Evolutionary conservation across 2,113 vertebrate genomes (phyloP).

Genomic region (Hemicordylus capensis): DNA sequence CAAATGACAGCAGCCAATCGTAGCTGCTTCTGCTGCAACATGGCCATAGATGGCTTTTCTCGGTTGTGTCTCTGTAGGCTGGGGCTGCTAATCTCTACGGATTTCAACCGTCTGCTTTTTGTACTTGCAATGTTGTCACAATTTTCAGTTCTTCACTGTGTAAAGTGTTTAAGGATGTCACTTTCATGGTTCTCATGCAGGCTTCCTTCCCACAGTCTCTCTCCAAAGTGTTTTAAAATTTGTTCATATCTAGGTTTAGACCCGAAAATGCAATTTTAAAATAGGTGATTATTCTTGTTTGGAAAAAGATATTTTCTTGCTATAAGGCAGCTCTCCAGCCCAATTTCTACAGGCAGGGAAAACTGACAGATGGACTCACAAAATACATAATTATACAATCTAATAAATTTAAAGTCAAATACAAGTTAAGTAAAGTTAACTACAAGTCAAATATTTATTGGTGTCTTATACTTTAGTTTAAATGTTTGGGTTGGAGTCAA

Average conservation of each 20-base stretch:
- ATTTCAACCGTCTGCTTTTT: conserved; percentile 31
- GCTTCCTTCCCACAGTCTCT: neutral
- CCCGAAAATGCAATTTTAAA: neutral
- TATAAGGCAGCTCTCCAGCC: neutral
- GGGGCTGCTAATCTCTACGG: conserved; percentile 37
- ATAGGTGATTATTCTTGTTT: neutral
- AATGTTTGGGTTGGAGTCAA: neutral
- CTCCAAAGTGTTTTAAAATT: conserved; percentile 23
- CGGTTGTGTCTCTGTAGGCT: conserved; percentile 21
- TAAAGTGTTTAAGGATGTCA: conserved; percentile 12
- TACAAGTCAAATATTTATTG: conserved; percentile 4
- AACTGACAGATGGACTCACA: neutral
- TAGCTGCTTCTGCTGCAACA: conserved; percentile 49
- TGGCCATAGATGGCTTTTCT: conserved; percentile 81
- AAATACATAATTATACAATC: neutral
- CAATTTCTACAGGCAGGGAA: neutral
- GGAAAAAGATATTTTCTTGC: neutral
- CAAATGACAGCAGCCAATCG: conserved; percentile 70
- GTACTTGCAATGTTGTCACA: conserved; percentile 10
- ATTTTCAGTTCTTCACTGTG: conserved; percentile 41
- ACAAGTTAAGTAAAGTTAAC: too few species aligned
- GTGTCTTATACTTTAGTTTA: neutral
- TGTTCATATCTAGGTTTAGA: conserved; percentile 5
- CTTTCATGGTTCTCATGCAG: neutral
- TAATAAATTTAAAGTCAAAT: neutral